Conservation (phyloP, 2,113 vertebrate species). For the Mormoops blainvillei region DNA sequence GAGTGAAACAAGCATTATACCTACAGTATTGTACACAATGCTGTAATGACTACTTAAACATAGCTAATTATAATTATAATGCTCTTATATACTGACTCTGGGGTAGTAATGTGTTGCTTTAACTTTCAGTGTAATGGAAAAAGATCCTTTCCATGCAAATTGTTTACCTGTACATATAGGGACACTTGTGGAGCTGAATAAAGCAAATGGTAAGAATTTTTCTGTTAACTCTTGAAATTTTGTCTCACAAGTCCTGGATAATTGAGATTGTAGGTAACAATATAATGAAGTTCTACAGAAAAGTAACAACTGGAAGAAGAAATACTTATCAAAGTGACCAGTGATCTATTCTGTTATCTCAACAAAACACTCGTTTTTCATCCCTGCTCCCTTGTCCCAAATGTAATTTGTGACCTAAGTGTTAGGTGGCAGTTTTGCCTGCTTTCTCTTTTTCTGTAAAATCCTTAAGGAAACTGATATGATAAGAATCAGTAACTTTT, state of each 20-base stretch:
- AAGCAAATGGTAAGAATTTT: constrained; percentile 91
- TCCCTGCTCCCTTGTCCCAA: not conserved
- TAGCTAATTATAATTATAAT: too few relatives aligned
- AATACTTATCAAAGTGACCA: not conserved
- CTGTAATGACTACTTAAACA: too few relatives aligned
- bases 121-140: constrained; percentile 93
- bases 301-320: not conserved
- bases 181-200: constrained; percentile 96
- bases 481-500: not conserved
- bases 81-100: not conserved
- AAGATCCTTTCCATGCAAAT: constrained; percentile 98
- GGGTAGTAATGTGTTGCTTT: not conserved
- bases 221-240: not conserved
- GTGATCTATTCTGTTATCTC: not conserved
- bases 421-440: not conserved
- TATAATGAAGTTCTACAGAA: not conserved
- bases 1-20: not conserved
- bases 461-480: not conserved
- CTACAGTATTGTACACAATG: accelerated
- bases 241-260: not conserved
- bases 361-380: not conserved
- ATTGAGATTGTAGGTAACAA: not conserved
- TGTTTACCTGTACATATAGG: constrained; percentile 99
- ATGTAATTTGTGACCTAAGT: not conserved
- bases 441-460: not conserved